Evolutionary conservation across 1,140 invertebrate species (phyloP).

Genomic region (Mylabris phalerata): DNA sequence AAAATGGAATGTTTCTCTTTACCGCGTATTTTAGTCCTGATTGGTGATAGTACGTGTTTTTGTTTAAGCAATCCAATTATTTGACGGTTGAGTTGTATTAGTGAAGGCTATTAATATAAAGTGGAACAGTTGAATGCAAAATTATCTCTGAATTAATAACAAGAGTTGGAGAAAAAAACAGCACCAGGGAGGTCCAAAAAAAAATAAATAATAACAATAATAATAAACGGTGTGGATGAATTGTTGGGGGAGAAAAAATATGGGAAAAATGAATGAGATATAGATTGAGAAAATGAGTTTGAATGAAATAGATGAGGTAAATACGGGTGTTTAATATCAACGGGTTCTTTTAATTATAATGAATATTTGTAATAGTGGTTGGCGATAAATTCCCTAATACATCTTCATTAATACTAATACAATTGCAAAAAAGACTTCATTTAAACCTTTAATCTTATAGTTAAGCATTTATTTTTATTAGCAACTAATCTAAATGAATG

Average conservation of each 20-base stretch:
- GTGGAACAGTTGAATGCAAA: constrained; percentile 12
- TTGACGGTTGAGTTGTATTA: constrained; percentile 15
- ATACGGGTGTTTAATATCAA: not conserved
- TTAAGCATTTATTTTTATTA: constrained; percentile 21
- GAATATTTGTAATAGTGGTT: constrained; percentile 1
- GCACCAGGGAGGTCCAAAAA: no score
- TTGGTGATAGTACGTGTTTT: constrained; percentile 16
- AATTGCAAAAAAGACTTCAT: constrained; percentile 14
- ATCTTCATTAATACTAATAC: constrained; percentile 13
- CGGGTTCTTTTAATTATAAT: constrained; percentile 12
- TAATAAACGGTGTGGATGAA: not conserved
- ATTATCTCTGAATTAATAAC: constrained; percentile 14
- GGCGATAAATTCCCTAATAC: constrained; percentile 10
- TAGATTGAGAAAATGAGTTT: no score
- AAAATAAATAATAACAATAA: not conserved
- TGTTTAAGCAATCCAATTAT: constrained; percentile 17
- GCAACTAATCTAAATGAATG: constrained; percentile 18
- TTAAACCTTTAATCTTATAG: constrained; percentile 18
- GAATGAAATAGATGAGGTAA: no score
- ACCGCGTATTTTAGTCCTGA: constrained; percentile 12
- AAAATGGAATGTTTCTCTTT: constrained; percentile 12
- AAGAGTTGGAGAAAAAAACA: constrained; percentile 9
- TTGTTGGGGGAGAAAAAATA: no score
- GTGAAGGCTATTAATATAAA: constrained; percentile 15
- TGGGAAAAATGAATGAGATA: no score